These are phyloP conservation scores for Brachyptera putata DNA, from an alignment of 2,888 invertebrate species.

Conservation along the genomic window DNA sequence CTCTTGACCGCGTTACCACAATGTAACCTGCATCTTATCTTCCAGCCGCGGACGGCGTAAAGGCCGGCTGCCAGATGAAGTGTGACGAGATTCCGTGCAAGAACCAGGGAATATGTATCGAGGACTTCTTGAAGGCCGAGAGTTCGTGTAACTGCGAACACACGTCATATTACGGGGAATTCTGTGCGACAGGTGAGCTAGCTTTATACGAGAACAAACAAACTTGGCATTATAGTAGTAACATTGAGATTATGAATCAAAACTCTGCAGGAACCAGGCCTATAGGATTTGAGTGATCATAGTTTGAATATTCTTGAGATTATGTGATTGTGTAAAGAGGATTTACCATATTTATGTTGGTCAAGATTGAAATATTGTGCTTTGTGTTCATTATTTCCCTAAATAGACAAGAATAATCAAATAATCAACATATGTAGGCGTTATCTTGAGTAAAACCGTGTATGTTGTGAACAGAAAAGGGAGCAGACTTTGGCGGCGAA, in stretches of 20 bases:
- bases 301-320: too few relatives aligned
- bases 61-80: slow-evolving; percentile 82
- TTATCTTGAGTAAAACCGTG: neutral
- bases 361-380: too few relatives aligned
- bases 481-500: slow-evolving; percentile 84
- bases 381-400: too few relatives aligned
- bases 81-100: slow-evolving; percentile 85
- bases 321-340: too few relatives aligned
- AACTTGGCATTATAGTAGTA: too few relatives aligned
- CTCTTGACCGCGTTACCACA: too few relatives aligned
- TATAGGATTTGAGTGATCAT: too few relatives aligned
- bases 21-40: neutral
- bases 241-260: too few relatives aligned
- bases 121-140: slow-evolving; percentile 80
- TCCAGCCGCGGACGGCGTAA: slow-evolving; percentile 44
- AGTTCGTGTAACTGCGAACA: slow-evolving; percentile 85
- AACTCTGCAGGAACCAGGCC: too few relatives aligned
- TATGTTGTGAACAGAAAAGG: slow-evolving; percentile 60
- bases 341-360: too few relatives aligned
- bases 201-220: neutral
- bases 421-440: too few relatives aligned
- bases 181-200: slow-evolving; percentile 64
- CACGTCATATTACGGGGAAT: slow-evolving; percentile 85
- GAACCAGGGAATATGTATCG: slow-evolving; percentile 81
- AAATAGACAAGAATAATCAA: too few relatives aligned